phyloP scores from a whole-genome alignment of 1,140 invertebrate species.

The Dreissena rostriformis region DNA sequence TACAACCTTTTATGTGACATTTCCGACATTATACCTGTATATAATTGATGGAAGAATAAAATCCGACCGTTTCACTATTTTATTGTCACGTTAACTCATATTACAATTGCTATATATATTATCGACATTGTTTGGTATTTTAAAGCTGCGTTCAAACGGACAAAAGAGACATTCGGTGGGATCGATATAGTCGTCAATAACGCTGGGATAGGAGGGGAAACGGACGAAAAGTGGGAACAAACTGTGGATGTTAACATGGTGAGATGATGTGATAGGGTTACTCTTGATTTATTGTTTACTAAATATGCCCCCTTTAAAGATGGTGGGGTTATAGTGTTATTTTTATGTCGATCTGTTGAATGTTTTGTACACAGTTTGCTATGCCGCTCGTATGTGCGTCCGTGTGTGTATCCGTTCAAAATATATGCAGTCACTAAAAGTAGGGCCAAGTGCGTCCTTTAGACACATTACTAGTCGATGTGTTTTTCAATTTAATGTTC shows the following conservation, averaged over 20 bases:
- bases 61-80: not conserved
- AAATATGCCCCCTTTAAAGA: too few species aligned
- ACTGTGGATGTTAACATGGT: slow-evolving; percentile 68
- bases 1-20: not conserved
- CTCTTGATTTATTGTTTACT: too few species aligned
- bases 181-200: slow-evolving; percentile 75
- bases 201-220: slow-evolving; percentile 69
- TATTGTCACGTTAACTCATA: not conserved
- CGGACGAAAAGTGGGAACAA: slow-evolving; percentile 58
- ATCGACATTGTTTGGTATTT: not conserved
- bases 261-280: too few species aligned
- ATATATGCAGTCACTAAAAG: too few species aligned
- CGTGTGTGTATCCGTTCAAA: too few species aligned
- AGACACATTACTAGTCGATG: too few species aligned
- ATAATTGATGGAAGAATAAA: not conserved
- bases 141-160: slow-evolving; percentile 65
- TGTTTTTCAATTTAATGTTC: too few species aligned
- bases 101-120: not conserved
- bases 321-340: too few species aligned
- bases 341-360: too few species aligned
- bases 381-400: too few species aligned
- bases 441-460: too few species aligned
- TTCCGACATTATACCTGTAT: not conserved
- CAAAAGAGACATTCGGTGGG: slow-evolving; percentile 60
- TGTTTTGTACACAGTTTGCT: too few species aligned